Percentiles rank a stretch among this genome's conserved stretches.
Conservation (phyloP, 2,797 vertebrate species). For the Galaxias olidus region DNA sequence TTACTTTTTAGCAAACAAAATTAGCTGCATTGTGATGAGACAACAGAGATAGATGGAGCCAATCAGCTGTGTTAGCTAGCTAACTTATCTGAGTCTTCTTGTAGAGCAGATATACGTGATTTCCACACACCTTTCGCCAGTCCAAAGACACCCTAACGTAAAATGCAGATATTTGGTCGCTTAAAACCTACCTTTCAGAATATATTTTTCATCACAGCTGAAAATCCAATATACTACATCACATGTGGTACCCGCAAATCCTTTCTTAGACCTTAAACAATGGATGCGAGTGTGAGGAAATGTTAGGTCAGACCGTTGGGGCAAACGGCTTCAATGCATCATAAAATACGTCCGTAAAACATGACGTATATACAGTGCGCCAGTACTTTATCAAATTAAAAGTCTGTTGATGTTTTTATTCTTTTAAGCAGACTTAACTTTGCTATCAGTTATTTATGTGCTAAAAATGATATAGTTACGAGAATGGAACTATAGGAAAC, state of each 20-base stretch:
- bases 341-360: conserved; percentile 31
- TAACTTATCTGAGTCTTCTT: not conserved
- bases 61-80: not conserved
- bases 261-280: conserved; percentile 51
- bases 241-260: conserved; percentile 19
- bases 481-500: not conserved
- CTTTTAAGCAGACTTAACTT: not conserved
- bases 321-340: conserved; percentile 15
- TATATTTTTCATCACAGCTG: conserved; percentile 33
- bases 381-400: conserved; percentile 68
- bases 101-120: not conserved
- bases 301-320: conserved; percentile 19
- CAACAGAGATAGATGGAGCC: too few relatives aligned
- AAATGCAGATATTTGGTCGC: not conserved
- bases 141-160: not conserved
- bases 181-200: conserved; percentile 48
- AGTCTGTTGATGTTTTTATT: conserved; percentile 30
- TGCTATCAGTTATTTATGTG: not conserved
- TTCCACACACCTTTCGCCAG: not conserved
- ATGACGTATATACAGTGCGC: conserved; percentile 42
- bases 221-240: conserved; percentile 1
- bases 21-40: too few relatives aligned
- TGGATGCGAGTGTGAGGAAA: conserved; percentile 31
- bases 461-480: not conserved
- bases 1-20: too few relatives aligned